Evolutionary conservation across 2,888 invertebrate species (phyloP).

Genomic region (Callimorpha dominula): DNA sequence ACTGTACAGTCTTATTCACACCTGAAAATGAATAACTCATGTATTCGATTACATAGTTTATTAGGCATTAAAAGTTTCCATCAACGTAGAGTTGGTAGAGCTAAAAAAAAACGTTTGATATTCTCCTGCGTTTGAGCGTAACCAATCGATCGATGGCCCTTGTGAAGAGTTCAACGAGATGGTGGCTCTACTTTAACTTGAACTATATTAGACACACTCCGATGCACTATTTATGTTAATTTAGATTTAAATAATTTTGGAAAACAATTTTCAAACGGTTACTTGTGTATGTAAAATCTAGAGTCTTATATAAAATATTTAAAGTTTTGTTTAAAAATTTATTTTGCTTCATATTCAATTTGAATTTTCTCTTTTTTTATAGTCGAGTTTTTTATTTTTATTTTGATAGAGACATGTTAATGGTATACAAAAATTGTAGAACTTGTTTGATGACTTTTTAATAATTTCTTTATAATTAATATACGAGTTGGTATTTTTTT

Average conservation of each 20-base stretch:
- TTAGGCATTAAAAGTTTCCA: conserved; percentile 40
- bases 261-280: neutral
- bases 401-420: neutral
- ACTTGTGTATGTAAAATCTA: neutral
- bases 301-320: neutral
- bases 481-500: too few species aligned
- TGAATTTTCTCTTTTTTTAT: neutral
- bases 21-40: conserved; percentile 11
- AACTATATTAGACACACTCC: conserved; percentile 16
- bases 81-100: conserved; percentile 16
- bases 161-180: conserved; percentile 78
- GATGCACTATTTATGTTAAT: conserved; percentile 23
- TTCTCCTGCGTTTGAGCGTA: conserved; percentile 66
- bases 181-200: conserved; percentile 32
- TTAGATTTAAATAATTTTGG: conserved; percentile 10
- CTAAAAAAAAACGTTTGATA: conserved; percentile 65
- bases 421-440: neutral
- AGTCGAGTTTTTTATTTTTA: neutral
- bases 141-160: conserved; percentile 82
- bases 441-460: too few species aligned
- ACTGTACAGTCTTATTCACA: neutral
- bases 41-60: conserved; percentile 23
- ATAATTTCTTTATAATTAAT: too few species aligned
- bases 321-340: neutral
- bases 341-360: neutral